These are phyloP conservation scores for Sebastes glaucus DNA, from an alignment of 2,797 vertebrate genomes.

Conservation along the genomic window DNA sequence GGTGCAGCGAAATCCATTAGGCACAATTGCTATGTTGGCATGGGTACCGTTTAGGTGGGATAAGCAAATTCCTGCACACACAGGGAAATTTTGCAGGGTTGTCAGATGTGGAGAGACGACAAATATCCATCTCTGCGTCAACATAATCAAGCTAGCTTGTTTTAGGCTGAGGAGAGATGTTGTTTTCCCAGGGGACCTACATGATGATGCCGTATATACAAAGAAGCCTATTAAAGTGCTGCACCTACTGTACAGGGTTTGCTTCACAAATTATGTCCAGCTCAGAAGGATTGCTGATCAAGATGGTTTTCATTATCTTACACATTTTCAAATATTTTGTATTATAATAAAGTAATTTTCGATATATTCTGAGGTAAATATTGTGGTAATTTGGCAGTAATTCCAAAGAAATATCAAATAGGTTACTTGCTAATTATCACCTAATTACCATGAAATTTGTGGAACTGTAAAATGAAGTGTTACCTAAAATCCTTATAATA, in stretches of 20 bases:
- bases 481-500: neutral
- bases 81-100: constrained; percentile 68
- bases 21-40: constrained; percentile 78
- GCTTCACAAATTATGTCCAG: neutral
- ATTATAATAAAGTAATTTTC: too few relatives aligned
- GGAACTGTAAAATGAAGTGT: too few relatives aligned
- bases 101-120: constrained; percentile 67
- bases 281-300: neutral
- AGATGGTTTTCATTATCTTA: neutral
- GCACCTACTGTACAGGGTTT: neutral
- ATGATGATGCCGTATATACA: neutral
- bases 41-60: constrained; percentile 73
- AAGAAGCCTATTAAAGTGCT: neutral
- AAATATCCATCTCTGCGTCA: constrained; percentile 60
- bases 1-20: constrained; percentile 79
- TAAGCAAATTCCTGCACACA: constrained; percentile 75
- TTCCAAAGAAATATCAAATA: too few relatives aligned
- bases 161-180: constrained; percentile 2
- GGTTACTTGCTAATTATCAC: too few relatives aligned
- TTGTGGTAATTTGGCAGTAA: too few relatives aligned
- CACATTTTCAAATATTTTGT: neutral
- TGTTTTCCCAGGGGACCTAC: neutral
- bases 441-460: too few relatives aligned
- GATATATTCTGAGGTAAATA: too few relatives aligned
- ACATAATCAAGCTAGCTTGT: constrained; percentile 33